phyloP scores from a whole-genome alignment of 2,113 vertebrate genomes.

The Cariama cristata region DNA sequence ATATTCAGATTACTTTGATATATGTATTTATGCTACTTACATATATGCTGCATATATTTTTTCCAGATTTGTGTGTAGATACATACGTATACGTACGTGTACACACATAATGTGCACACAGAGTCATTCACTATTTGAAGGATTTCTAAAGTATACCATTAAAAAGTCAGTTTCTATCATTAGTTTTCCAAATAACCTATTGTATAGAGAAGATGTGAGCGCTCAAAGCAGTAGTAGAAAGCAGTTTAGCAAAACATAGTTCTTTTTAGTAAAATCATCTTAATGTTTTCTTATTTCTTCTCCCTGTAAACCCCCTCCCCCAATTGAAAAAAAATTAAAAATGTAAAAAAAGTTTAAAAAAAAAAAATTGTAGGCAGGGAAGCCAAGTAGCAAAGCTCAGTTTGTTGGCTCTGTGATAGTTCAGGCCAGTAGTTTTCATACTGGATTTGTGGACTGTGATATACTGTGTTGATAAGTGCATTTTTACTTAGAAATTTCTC shows the following conservation, averaged over 20 bases:
- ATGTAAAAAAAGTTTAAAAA: too few relatives aligned
- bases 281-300: background rate
- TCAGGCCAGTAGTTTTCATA: background rate
- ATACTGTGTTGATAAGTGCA: background rate
- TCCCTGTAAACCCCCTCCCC: background rate
- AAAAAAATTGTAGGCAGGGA: background rate
- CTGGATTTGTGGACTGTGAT: background rate
- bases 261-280: background rate
- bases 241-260: background rate
- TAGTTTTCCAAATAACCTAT: background rate
- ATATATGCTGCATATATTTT: background rate
- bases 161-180: background rate
- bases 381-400: background rate
- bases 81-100: accelerated
- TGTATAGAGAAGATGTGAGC: accelerated
- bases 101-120: accelerated
- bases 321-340: background rate
- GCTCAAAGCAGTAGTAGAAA: background rate
- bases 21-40: background rate
- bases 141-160: background rate
- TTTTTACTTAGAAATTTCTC: background rate
- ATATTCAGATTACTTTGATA: background rate
- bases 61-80: background rate
- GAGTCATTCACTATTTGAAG: background rate
- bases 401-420: background rate